Base-by-base conservation (phyloP, 37 sponge, comb jelly and placozoan genomes). In the Diacarnus erythraeanus region DNA sequence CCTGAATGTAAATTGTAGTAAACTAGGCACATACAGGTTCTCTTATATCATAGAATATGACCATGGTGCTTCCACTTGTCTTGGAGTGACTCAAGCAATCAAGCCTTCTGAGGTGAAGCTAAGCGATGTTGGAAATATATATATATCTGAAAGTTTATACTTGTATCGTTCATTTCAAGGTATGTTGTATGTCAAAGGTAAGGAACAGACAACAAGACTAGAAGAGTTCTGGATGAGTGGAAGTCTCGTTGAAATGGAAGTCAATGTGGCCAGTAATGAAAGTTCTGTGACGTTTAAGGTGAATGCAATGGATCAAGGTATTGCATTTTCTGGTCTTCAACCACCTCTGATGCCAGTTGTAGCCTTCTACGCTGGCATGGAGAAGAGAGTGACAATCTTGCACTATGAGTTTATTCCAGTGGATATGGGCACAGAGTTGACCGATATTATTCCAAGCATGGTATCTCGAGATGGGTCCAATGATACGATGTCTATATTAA, bases 221-320 rank as follows among this genome's bases (percentile, higher is more conserved):
- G 77, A 75, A 8, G 83, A 81, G 36, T 88, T 88, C 38, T 88
- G 88, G 88, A 76, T 77, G 78, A 70, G 40, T 71, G 88, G 88
- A 26, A 72, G 66, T 20, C 44, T 88, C 0, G 73, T 88, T 10
- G 83, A 82, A 42, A 57, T 88, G 58, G 56, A 34, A 4, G 33
- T 88, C 18, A 74, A 82, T 20, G 42, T 57, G 10, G 54, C 54
- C 27, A 36, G 51, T 15, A 31, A 72, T 5, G 82, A 35, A 61
- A 51, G 38, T 59, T 1, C 23, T 73, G 31, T 77, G 47, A 58
- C 43, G 23, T 80, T 65, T n/a, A 57, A 43, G 2, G 77, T 76
- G 34, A 87, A 76, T 65, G 82, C 64, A 22, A 70, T 36, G 6
- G 59, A 79, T 44, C 86, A 86, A 30, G 86, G 80, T 1, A 57